Evolutionary conservation across 2,888 invertebrate genomes (phyloP), one percentile per base, ranked within the genome.

Genomic region (Drosophila limbata): DNA sequence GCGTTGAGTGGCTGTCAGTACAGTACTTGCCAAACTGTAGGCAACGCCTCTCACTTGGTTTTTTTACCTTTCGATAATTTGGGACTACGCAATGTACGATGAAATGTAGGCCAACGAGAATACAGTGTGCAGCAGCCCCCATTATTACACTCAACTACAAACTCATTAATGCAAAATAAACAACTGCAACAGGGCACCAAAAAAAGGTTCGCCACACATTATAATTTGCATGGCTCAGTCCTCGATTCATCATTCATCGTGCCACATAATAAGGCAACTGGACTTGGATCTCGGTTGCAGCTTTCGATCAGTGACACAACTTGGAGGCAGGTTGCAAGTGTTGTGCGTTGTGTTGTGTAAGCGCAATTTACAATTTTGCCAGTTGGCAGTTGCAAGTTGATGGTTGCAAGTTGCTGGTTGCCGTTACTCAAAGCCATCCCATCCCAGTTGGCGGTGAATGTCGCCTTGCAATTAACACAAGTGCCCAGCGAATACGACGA

Each of bases 391-490:
- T 39, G 63, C 65, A 25, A 19, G 62, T 77, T 65, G 73, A 45
- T 13, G 0, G 44, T 63, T 53, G 66, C 6, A 10, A 1, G 53
- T 59, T 52, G 75, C 51, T 8, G 47, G 62, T 61, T 61, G 61
- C 77, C 64, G 55, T 70, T 78, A 78, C 56, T 56, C 47, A 60
- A 56, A 28, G 66, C 69, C 79, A 57, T 69, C 69, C 69, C 79
- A 57, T 69, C 70, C 84, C 86, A 72, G 57, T 83, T 69, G 83
- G 70, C 88, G 88, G 83, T 66, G 88, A 78, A 76, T 77, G 72
- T 86, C 81, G 80, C 79, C 77, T 83, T 90, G 91, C 91, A 91
- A 91, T 91, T 91, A 91, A 91, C 86, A 90, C 90, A 90, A 91
- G 91, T 91, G 90, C 90, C 79, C 77, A 72, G 78, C 74, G 57